Evolutionary conservation across 2,888 invertebrate genomes (phyloP).

Genomic region (Lasius platythorax): DNA sequence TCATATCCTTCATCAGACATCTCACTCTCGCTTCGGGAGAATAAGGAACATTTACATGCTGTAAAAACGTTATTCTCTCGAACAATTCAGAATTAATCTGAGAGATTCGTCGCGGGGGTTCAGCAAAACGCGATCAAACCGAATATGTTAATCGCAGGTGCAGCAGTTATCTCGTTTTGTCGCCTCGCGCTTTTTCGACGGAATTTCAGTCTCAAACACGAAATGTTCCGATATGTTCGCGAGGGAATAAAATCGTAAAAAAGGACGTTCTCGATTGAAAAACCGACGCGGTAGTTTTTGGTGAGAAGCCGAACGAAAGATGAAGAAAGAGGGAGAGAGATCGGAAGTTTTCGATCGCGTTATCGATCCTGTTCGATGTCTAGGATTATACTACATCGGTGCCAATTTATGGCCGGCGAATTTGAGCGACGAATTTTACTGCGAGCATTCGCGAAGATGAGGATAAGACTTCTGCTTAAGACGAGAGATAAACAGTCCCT

Average conservation of each 20-base stretch:
- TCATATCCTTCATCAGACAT: too few species aligned
- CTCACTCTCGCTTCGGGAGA: too few species aligned
- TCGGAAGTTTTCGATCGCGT: slow-evolving; percentile 61
- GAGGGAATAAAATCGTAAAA: slow-evolving; percentile 54
- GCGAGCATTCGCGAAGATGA: slow-evolving; percentile 67
- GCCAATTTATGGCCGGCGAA: slow-evolving; percentile 70
- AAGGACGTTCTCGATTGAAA: slow-evolving; percentile 50
- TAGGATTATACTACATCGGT: slow-evolving; percentile 58
- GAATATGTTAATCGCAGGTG: slow-evolving; percentile 40
- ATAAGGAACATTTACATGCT: too few species aligned
- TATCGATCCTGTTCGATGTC: slow-evolving; percentile 60
- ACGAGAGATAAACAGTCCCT: slow-evolving; percentile 8
- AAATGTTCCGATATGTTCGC: slow-evolving; percentile 29
- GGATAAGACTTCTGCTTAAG: slow-evolving; percentile 24
- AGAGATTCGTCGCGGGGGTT: too few species aligned
- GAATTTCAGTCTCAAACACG: slow-evolving; percentile 34
- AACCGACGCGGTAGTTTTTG: slow-evolving; percentile 57
- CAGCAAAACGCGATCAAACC: too few species aligned
- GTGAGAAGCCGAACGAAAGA: slow-evolving; percentile 18
- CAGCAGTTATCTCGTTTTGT: slow-evolving; percentile 33
- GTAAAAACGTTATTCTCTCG: too few species aligned
- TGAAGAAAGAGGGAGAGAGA: slow-evolving; percentile 42
- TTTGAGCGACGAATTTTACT: slow-evolving; percentile 75
- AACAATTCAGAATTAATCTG: too few species aligned
- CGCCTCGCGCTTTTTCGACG: neutral